phyloP scores from a whole-genome alignment of 2,888 invertebrate genomes.

The Agrochola circellaris region DNA sequence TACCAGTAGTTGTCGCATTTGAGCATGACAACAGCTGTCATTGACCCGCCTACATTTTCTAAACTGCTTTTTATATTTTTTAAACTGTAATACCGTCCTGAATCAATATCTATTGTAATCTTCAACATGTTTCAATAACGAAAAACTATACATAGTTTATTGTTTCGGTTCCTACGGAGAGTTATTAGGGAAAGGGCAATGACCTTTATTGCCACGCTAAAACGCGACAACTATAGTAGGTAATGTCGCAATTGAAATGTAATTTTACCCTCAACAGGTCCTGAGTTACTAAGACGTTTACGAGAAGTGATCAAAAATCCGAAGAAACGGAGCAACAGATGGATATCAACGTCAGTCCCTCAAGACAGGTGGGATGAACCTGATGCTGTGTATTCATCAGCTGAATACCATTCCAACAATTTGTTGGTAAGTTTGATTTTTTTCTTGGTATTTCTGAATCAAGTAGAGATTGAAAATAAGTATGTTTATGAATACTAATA shows the following conservation, averaged over 20 bases:
- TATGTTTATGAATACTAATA: neutral
- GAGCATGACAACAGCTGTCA: too few relatives aligned
- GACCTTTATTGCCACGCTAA: too few relatives aligned
- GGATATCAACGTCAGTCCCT: slow-evolving; percentile 96
- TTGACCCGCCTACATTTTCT: too few relatives aligned
- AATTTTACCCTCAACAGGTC: slow-evolving; percentile 81
- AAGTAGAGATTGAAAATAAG: neutral
- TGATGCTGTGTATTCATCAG: slow-evolving; percentile 92
- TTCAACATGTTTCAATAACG: too few relatives aligned
- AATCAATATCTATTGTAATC: too few relatives aligned
- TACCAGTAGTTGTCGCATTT: neutral
- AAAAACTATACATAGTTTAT: too few relatives aligned
- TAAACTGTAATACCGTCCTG: too few relatives aligned
- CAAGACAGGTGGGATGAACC: slow-evolving; percentile 92
- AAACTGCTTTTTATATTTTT: too few relatives aligned
- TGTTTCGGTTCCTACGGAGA: too few relatives aligned
- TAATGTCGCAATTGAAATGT: too few relatives aligned
- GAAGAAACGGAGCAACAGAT: slow-evolving; percentile 92
- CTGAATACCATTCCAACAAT: slow-evolving; percentile 96
- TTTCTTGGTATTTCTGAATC: neutral
- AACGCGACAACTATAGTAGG: too few relatives aligned
- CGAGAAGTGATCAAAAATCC: slow-evolving; percentile 91
- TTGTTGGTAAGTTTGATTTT: slow-evolving; percentile 88
- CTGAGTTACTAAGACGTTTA: slow-evolving; percentile 90
- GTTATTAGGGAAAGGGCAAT: too few relatives aligned